Conservation (phyloP, 2,113 vertebrate species). For the Corydoras sp. region DNA sequence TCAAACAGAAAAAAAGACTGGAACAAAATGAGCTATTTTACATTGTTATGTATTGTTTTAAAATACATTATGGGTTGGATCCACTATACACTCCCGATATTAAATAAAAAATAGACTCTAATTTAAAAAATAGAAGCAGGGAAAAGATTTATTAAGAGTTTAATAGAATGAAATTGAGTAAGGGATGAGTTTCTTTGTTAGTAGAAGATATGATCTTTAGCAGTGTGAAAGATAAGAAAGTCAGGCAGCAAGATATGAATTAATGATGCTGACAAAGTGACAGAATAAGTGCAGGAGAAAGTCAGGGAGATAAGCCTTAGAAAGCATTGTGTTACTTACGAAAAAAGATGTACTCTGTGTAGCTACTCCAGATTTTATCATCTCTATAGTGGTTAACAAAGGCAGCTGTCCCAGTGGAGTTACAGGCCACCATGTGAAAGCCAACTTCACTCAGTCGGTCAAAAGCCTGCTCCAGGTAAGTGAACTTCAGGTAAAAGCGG, state of each 20-base stretch:
- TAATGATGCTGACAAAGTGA: not conserved
- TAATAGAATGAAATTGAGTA: no score
- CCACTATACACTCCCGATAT: no score
- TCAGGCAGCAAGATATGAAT: not conserved
- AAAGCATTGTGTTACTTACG: slow-evolving; percentile 64
- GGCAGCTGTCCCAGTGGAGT: slow-evolving; percentile 71
- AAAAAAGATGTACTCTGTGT: slow-evolving; percentile 86
- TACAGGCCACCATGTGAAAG: slow-evolving; percentile 77
- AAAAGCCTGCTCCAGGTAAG: slow-evolving; percentile 82
- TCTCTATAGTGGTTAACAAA: slow-evolving; percentile 80
- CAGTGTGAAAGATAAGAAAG: not conserved
- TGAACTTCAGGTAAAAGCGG: slow-evolving; percentile 88
- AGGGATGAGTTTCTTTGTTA: no score
- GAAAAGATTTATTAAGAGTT: no score
- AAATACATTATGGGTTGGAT: no score
- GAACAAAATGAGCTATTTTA: no score
- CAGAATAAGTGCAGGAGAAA: not conserved
- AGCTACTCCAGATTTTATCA: slow-evolving; percentile 86
- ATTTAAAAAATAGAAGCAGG: no score
- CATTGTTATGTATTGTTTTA: no score
- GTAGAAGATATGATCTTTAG: no score
- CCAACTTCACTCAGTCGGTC: slow-evolving; percentile 78
- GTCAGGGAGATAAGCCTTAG: not conserved
- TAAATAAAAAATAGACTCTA: no score
- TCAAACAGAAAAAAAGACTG: no score